phyloP scores from a whole-genome alignment of 1,140 invertebrate species.

The Drosophila pseudoobscura region DNA sequence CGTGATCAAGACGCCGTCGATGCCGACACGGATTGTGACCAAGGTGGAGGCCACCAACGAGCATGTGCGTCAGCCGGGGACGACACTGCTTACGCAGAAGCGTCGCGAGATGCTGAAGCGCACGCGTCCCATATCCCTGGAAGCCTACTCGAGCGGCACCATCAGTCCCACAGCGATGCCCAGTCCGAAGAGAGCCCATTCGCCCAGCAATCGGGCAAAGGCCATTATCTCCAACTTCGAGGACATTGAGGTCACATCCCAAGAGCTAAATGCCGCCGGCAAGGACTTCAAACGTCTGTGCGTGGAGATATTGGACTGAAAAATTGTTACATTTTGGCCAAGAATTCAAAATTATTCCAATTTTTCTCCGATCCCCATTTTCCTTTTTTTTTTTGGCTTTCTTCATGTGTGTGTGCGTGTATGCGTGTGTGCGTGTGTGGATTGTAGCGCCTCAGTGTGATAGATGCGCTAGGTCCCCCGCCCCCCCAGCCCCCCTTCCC shows the following conservation, averaged over 20 bases:
- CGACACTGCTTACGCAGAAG: conserved; percentile 24
- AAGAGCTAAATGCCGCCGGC: conserved; percentile 58
- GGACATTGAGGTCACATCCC: conserved; percentile 70
- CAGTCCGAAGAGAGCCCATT: conserved; percentile 59
- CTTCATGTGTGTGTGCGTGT: not conserved
- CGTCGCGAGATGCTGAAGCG: conserved; percentile 67
- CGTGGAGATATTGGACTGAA: conserved; percentile 38
- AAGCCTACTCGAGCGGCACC: conserved; percentile 24
- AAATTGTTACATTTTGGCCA: conserved; percentile 46
- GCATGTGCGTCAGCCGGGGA: conserved; percentile 45
- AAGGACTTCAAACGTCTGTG: conserved; percentile 62
- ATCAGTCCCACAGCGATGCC: conserved; percentile 53
- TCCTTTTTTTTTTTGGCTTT: too few species aligned
- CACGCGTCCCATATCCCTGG: conserved; percentile 60
- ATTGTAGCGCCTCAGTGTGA: conserved; percentile 14
- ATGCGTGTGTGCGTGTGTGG: too few species aligned
- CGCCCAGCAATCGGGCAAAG: conserved; percentile 33
- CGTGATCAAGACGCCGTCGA: conserved; percentile 33
- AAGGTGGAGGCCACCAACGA: conserved; percentile 57
- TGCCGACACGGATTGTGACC: conserved; percentile 27
- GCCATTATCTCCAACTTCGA: conserved; percentile 53
- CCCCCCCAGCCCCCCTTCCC: too few species aligned
- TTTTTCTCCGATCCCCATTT: conserved; percentile 12
- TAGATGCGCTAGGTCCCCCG: conserved; percentile 30
- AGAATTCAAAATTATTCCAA: conserved; percentile 44